A percentile compares a stretch with the other conserved stretches of the same genome.
Evolutionary conservation across 2,888 invertebrate species (phyloP).

Genomic region (Cosmia pyralina): DNA sequence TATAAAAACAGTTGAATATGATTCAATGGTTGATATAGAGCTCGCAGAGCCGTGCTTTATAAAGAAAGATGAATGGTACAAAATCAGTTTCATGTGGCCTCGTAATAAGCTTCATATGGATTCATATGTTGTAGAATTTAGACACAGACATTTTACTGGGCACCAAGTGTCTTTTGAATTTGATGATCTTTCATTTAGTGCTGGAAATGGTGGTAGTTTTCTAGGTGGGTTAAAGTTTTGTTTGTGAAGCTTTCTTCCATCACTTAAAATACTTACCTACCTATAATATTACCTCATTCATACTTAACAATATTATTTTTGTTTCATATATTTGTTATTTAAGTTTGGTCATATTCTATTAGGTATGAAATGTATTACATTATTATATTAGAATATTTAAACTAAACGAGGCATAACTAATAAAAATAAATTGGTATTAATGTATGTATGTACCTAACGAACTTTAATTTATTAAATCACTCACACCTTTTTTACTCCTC

Average conservation of each 20-base stretch:
- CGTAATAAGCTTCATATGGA: conserved; percentile 74
- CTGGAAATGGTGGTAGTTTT: conserved; percentile 82
- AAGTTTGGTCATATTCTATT: conserved; percentile 21
- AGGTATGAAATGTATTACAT: conserved; percentile 9
- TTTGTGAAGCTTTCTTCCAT: conserved; percentile 70
- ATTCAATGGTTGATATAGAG: conserved; percentile 83
- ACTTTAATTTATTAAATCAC: conserved; percentile 8
- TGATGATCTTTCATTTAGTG: conserved; percentile 79
- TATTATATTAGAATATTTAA: conserved; percentile 11
- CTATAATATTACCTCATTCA: conserved; percentile 30
- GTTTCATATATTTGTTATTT: conserved; percentile 30
- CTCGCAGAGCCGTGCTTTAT: conserved; percentile 84
- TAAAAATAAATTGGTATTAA: conserved; percentile 20
- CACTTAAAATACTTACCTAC: neutral
- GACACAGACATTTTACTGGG: conserved; percentile 78
- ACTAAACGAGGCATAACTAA: conserved; percentile 40
- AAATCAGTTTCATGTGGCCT: conserved; percentile 85
- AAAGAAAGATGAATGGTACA: conserved; percentile 85
- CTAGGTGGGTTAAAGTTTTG: conserved; percentile 85
- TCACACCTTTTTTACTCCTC: neutral
- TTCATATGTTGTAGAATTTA: conserved; percentile 84
- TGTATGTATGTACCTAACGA: conserved; percentile 4
- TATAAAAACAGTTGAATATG: conserved; percentile 83
- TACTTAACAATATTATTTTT: conserved; percentile 13
- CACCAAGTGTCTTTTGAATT: conserved; percentile 83